phyloP scores from a whole-genome alignment of 2,888 invertebrate genomes.

The Coenonympha glycerion region DNA sequence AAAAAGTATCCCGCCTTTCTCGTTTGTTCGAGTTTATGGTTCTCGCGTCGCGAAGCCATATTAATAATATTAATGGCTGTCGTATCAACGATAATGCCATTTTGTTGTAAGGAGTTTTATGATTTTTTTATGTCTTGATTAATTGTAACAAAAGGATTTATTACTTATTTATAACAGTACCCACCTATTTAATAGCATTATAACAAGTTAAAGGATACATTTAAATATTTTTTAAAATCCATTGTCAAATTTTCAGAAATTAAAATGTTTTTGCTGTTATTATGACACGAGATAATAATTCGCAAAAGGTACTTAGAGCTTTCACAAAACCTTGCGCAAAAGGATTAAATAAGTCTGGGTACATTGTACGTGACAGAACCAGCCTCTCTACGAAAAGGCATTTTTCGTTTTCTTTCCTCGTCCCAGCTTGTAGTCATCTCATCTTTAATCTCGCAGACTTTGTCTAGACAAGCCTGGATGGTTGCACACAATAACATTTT shows the following conservation, averaged over 20 bases:
- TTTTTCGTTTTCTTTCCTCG: conserved; percentile 63
- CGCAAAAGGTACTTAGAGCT: conserved; percentile 43
- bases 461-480: conserved; percentile 53
- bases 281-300: conserved; percentile 21
- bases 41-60: conserved; percentile 62
- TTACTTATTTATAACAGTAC: neutral
- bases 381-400: conserved; percentile 59
- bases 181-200: neutral
- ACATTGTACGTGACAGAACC: conserved; percentile 69
- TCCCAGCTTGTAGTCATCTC: conserved; percentile 62
- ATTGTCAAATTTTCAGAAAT: neutral
- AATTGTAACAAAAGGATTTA: neutral
- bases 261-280: neutral
- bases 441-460: conserved; percentile 70
- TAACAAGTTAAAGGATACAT: neutral
- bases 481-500: conserved; percentile 49
- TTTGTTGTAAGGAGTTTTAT: conserved; percentile 50
- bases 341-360: conserved; percentile 69
- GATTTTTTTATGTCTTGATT: conserved; percentile 44
- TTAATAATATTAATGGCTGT: conserved; percentile 71
- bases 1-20: conserved; percentile 76
- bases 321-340: conserved; percentile 54
- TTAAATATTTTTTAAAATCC: too few species aligned
- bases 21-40: conserved; percentile 73
- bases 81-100: conserved; percentile 57